Evolutionary conservation across 2,888 invertebrate species (phyloP), one percentile per base, ranked within the genome.

Genomic region (Thereva nobilitata): DNA sequence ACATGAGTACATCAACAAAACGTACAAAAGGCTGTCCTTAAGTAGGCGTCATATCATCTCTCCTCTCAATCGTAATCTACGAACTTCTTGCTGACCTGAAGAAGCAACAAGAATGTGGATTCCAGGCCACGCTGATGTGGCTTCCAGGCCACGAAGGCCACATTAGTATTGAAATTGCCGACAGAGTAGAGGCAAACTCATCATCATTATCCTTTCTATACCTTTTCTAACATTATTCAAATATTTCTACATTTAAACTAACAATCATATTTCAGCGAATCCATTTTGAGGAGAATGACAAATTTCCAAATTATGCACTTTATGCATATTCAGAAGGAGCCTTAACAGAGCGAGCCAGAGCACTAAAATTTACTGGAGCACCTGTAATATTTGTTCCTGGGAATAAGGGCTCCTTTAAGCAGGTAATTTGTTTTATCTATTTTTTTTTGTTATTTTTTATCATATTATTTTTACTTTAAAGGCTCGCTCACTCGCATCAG

Each of bases 381-480:
- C 97, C 98, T 5, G 93, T 98, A 0, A 84, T 98, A 56, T 98
- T 95, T 82, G 85, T 98, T 67, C 97, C 97, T 10, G 98, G 98
- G 8, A 97, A 96, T 83, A 91, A 91, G 52, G 98, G 97, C 0
- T 97, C 96, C 49, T 89, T 91, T 76, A 93, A 91, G 82, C 96
- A 95, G n/a, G n/a, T n/a, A n/a, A n/a, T n/a, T n/a, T n/a, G n/a
- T n/a, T n/a, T n/a, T n/a, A n/a, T n/a, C n/a, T n/a, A n/a, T n/a
- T n/a, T n/a, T n/a, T 12, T 35, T 10, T 23, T 44, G 4, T 8
- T 56, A 35, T 35, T 23, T 41, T 10, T 12, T 40, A 12, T 3
- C n/a, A 9, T 53, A 52, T 7, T 1, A 41, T 10, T 34, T 57
- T 23, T 34, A 10, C n/a, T 12, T 10, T n/a, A 2, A 6, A 74